Percentiles rank a stretch among this genome's conserved stretches.
Evolutionary conservation across 2,113 vertebrate species (phyloP).

Genomic region (Hippocampus abdominalis): DNA sequence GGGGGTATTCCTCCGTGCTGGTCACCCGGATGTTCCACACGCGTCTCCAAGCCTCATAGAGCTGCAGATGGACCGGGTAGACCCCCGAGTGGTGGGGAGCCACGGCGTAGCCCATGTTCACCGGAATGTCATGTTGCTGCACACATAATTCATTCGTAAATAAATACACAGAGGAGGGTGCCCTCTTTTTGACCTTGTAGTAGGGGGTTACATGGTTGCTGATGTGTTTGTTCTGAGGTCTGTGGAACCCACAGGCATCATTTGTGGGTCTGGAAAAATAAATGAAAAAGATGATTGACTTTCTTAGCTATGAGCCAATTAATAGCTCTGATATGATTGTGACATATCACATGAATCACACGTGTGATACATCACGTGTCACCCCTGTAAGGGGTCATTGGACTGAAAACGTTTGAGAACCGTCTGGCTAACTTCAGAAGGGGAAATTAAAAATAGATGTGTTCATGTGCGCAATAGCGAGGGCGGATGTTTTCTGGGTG

Average conservation of each 20-base stretch:
- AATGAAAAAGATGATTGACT: not conserved
- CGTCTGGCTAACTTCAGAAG: not conserved
- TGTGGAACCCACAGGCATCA: not conserved
- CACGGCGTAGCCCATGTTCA: constrained; percentile 91
- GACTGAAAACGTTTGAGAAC: constrained; percentile 21
- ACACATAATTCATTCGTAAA: not conserved
- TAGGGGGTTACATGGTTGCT: constrained; percentile 15
- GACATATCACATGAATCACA: not conserved
- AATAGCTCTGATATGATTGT: no score
- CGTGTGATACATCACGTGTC: no score
- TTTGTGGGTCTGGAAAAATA: not conserved
- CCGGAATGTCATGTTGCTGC: constrained; percentile 91
- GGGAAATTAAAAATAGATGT: constrained; percentile 13
- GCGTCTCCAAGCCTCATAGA: constrained; percentile 95
- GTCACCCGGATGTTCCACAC: constrained; percentile 94
- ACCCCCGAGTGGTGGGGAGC: constrained; percentile 96
- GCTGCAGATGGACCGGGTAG: constrained; percentile 92
- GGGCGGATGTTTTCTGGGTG: constrained; percentile 40
- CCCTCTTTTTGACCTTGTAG: constrained; percentile 38
- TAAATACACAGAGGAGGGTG: constrained; percentile 30
- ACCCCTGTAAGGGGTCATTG: no score
- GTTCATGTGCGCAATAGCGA: constrained; percentile 28
- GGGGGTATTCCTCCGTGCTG: constrained; percentile 96
- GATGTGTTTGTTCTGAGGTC: constrained; percentile 23
- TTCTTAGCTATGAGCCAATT: no score